Percentiles rank a stretch among this genome's conserved stretches.
These are phyloP conservation scores for Spinibarbus caldwelli DNA, from an alignment of 2,797 vertebrate species.

Conservation along the genomic window DNA sequence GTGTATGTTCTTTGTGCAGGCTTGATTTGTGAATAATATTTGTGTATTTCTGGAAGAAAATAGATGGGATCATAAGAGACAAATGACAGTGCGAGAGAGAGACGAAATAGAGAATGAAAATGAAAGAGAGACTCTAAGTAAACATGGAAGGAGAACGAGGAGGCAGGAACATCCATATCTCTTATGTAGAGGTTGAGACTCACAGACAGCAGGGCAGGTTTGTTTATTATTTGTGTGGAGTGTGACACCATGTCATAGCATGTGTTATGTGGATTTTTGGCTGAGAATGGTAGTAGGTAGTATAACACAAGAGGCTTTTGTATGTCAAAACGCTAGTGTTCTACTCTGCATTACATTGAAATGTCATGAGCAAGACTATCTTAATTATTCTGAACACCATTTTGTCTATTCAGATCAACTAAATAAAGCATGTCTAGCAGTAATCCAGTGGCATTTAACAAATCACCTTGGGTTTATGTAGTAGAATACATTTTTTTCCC, in stretches of 20 bases:
- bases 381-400: neutral
- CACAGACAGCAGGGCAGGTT: conserved; percentile 28
- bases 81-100: neutral
- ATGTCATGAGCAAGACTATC: neutral
- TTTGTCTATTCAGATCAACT: neutral
- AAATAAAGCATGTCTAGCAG: neutral
- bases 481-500: neutral
- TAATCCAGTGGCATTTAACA: neutral
- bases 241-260: conserved; percentile 36
- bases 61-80: conserved; percentile 5
- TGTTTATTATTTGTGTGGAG: conserved; percentile 41
- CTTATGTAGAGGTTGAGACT: conserved; percentile 23
- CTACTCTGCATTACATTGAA: neutral
- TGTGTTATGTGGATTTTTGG: conserved; percentile 32
- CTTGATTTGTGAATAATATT: conserved; percentile 2
- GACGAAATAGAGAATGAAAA: neutral
- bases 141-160: conserved; percentile 9
- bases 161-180: conserved; percentile 15
- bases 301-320: neutral
- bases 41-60: neutral
- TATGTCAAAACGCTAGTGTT: neutral
- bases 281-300: neutral
- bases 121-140: conserved; percentile 3
- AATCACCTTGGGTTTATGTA: neutral
- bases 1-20: neutral